Base-by-base conservation (phyloP, 2,113 vertebrate species). In the Tichodroma muraria region DNA sequence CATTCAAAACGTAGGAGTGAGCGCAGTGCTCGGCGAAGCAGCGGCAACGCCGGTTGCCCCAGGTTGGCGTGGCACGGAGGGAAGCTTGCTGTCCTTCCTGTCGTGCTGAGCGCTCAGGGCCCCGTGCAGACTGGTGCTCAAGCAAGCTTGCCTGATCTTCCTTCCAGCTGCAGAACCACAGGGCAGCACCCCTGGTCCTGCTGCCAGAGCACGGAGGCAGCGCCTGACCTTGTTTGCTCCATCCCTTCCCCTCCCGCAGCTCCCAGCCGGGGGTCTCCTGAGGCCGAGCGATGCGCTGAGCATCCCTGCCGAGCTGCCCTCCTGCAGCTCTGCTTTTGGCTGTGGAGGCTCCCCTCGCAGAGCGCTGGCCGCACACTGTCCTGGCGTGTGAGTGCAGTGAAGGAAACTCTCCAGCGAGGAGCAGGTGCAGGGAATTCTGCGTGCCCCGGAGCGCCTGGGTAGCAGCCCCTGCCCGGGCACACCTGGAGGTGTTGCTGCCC, bases 211-310 rank as follows among this genome's bases (percentile, higher is more conserved):
- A 2, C 2, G 0, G 50, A 54, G 90, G 71, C 92, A 71, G 37
- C 0, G 6, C 2, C 2, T 88, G 89, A 66, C 85, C 81, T 79
- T 31, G 28, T 81, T 92, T 84, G 35, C 50, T 85, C 64, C 44
- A 57, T 83, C 22, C 33, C 31, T 50, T 73, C 77, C 68, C 56
- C 79, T 77, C 6, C 61, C 52, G 6, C 54, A 47, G 84, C 71
- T 61, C 14, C 2, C 9, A 21, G 4, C 45, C 22, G 57, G 40
- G 10, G 37, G 28, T 6, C 28, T 40, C 72, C 3, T 0, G n/a
- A 37, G 40, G 59, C 79, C 0, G 1, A 23, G 33, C 1, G 2
- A 15, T 7, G 42, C 0, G 3, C 15, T 5, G n/a, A 65, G 50
- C 79, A 33, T 70, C 44, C 44, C 44, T 45, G 44, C 44, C 6